Conservation (phyloP, 2,113 vertebrate species). For the Neolamprologus variostigma region DNA sequence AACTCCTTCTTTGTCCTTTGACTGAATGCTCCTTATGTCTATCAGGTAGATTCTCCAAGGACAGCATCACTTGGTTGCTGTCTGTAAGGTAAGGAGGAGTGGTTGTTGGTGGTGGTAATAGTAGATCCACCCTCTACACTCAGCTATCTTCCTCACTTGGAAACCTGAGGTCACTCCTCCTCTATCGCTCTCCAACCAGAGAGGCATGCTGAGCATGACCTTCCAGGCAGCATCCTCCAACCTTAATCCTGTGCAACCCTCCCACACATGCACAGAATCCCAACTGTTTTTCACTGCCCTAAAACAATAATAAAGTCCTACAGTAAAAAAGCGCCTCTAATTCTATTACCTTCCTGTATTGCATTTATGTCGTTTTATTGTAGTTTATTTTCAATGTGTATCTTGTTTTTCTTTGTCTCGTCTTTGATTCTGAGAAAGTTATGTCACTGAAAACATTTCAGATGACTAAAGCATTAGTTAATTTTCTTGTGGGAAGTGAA, state of each 20-base stretch:
- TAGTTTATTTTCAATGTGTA: neutral
- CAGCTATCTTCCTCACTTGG: constrained; percentile 4
- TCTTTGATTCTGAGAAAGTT: neutral
- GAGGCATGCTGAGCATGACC: neutral
- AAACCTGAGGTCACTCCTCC: constrained; percentile 1
- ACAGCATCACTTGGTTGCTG: neutral
- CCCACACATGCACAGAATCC: neutral
- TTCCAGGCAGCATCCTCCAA: constrained; percentile 28
- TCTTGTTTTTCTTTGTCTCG: fast-evolving
- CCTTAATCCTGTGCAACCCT: constrained; percentile 13
- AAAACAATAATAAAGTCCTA: neutral
- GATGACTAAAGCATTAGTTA: neutral
- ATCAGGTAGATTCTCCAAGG: constrained; percentile 1
- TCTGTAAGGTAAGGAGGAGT: neutral
- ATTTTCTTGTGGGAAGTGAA: neutral
- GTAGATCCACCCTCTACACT: neutral
- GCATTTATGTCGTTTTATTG: fast-evolving
- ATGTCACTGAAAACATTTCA: neutral
- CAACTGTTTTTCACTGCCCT: neutral
- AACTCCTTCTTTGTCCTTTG: neutral
- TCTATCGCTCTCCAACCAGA: neutral
- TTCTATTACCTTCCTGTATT: neutral
- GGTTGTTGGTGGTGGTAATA: neutral
- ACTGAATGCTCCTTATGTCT: constrained; percentile 16
- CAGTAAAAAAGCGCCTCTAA: fast-evolving